A percentile compares a stretch with the other conserved stretches of the same genome.
Conservation (phyloP, 2,888 invertebrate species). For the Helobdella robusta region DNA sequence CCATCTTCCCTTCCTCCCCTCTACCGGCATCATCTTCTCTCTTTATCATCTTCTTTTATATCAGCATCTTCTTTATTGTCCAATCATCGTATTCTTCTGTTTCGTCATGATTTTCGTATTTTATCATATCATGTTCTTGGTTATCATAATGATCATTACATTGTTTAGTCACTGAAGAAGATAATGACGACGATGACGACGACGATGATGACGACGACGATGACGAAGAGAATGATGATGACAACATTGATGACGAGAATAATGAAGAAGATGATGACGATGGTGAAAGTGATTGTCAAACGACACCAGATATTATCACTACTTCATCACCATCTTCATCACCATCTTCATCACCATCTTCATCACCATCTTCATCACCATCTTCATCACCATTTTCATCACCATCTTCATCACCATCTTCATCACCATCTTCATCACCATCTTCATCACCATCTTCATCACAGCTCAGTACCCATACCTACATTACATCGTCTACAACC, state of each 20-base stretch:
- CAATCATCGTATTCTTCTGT: neutral
- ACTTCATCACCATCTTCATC: neutral
- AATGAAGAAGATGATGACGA: neutral
- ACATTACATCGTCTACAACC: conserved; percentile 24
- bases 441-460: neutral
- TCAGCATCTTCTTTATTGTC: neutral
- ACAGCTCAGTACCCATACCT: conserved; percentile 23
- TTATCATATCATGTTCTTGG: neutral
- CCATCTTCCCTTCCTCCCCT: too few species aligned
- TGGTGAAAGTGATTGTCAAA: too few species aligned
- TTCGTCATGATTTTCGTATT: neutral
- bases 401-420: conserved; percentile 7
- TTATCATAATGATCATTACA: too few species aligned
- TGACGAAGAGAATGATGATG: neutral
- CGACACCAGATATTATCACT: too few species aligned
- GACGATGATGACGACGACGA: neutral
- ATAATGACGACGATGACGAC: neutral
- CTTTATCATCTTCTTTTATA: neutral
- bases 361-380: conserved; percentile 11
- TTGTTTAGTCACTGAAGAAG: neutral
- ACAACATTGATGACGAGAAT: neutral
- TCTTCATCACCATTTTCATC: neutral
- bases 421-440: neutral
- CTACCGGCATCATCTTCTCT: too few species aligned
- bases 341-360: conserved; percentile 7